Conservation (phyloP, 2,113 vertebrate genomes). For the Mus spicilegus region DNA sequence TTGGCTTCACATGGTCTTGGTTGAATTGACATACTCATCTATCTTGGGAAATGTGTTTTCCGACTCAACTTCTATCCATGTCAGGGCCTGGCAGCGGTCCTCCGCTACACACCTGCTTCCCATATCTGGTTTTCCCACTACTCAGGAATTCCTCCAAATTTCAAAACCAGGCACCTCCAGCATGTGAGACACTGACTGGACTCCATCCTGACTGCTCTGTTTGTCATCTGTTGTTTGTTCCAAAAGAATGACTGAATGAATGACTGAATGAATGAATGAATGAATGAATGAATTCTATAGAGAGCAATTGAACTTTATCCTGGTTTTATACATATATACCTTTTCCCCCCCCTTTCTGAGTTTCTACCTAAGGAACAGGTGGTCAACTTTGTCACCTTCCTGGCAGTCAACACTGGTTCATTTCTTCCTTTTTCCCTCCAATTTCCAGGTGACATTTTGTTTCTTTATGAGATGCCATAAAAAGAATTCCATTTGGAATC, state of each 20-base stretch:
- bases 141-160: neutral
- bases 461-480: neutral
- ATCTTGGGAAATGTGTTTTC: neutral
- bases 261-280: neutral
- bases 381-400: neutral
- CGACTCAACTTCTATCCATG: neutral
- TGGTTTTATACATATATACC: no score
- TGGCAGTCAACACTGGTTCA: neutral
- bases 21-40: rapidly evolving
- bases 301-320: neutral
- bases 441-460: neutral
- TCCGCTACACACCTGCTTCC: rapidly evolving
- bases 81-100: neutral
- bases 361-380: neutral
- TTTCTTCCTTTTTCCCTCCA: neutral
- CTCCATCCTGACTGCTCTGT: neutral
- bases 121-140: neutral
- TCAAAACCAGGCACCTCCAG: neutral
- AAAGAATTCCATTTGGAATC: neutral
- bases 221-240: neutral
- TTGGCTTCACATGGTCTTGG: neutral
- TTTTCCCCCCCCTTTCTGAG: neutral
- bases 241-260: neutral
- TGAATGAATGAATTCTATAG: neutral
- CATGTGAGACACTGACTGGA: neutral